Base-by-base conservation (phyloP, 1,140 invertebrate genomes). In the Drosophila neocordata region DNA sequence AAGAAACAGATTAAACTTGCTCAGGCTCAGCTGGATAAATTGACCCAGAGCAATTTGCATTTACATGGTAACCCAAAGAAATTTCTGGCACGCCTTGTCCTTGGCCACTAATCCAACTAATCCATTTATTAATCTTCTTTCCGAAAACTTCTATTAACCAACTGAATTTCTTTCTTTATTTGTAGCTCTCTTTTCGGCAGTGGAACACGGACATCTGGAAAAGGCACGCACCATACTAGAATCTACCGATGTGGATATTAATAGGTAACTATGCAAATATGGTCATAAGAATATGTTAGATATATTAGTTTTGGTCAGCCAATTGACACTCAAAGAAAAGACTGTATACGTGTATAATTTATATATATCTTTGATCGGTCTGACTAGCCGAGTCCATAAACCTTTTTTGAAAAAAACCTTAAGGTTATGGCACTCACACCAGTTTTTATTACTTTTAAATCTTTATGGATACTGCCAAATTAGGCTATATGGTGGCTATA, bases 131-230 rank as follows among this genome's bases (percentile, higher is more conserved):
- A 60, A 60, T 41, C 9, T 22, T 13, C 1, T 6, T 31, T 5
- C 27, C 7, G 1, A 31, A 15, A 1, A 1, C 6, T 44, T 24
- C 4, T 35, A 27, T 62, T 20, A 58, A 41, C 35, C 4, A 1
- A 3, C 20, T 12, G n/a, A 11, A 5, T 41, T 18, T 68, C 31
- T 73, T 37, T 60, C 57, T 65, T 55, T n/a, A 93, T 89, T 93
- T 94, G 12, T 93, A 97, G 97, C 96, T 38, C 93, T 97, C n/a
- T 97, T 97, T 92, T 95, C 95, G 11, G 97, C 97, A 1, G 96
- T 98, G 2, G 97, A 99, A 92, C 96, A 98, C 92, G 97, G 97
- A 20, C 96, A 98, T 91, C 87, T 98, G 79, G 97, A 98, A 73
- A 97, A 97, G 90, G 96, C 96, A 0, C 94, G 95, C 73, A 96